Evolutionary conservation across 2,797 vertebrate species (phyloP), one percentile per base, ranked within the genome.

Genomic region (Hipposideros larvatus): DNA sequence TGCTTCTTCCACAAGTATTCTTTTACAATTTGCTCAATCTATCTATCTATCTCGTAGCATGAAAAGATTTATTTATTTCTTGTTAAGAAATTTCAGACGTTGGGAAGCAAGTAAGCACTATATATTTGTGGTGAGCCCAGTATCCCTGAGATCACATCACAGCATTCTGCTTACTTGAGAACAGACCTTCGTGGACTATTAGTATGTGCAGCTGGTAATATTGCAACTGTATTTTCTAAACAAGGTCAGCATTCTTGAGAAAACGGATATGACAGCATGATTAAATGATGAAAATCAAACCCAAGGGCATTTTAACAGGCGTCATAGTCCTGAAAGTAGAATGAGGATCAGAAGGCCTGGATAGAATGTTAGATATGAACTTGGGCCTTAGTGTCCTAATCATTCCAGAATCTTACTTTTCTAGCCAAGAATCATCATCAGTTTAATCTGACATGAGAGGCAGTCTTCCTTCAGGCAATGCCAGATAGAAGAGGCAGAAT

Each of bases 251-350:
- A 86, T 95, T 96, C 87, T 95, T 96, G 82, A 92, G 9, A 48
- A 95, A 94, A 83, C 1, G 88, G 73, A 92, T 85, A 91, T 93
- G 84, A 95, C 82, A 94, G 37, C 41, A 97, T 95, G 84, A 65
- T 91, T 95, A 92, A 97, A 92, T 85, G 83, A 96, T 91, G 65
- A 85, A 97, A 96, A 93, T 79, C 68, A 90, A 96, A 87, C 77
- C 85, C 68, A 90, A 93, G 63, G 91, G 70, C 68, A 87, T 95
- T 95, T 95, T 88, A 91, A 79, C 24, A 95, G 84, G 68, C 94
- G 16, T 68, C 22, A 28, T 68, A 63, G 41, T 66, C 63, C 79
- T 92, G 48, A 79, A 95, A 92, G 43, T 71, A 88, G 75, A 97
- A 93, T 66, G 73, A 88, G 41, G 26, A 90, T 68, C 71, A 88